Conservation (phyloP, 2,113 vertebrate species). For the Cinclus mexicanus region DNA sequence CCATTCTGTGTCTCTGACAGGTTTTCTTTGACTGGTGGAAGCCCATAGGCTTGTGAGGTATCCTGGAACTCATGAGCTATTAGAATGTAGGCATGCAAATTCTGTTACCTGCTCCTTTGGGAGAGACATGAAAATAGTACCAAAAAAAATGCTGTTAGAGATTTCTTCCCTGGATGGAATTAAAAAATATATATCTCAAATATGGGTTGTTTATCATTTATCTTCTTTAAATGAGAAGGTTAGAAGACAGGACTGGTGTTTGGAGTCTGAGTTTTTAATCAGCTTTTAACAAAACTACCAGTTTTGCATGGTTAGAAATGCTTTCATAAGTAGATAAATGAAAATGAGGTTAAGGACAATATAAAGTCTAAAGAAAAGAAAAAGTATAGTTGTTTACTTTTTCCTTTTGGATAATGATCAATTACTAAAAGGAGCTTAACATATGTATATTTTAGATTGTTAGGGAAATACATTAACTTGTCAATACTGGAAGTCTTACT, state of each 20-base stretch:
- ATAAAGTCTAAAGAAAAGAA: background rate
- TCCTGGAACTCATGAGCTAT: background rate
- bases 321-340: background rate
- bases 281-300: background rate
- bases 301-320: background rate
- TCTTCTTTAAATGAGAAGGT: background rate
- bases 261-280: background rate
- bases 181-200: background rate
- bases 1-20: fast-evolving
- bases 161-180: background rate
- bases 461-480: background rate
- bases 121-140: background rate
- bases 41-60: background rate
- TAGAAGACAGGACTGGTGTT: background rate
- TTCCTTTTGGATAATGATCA: background rate
- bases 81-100: background rate
- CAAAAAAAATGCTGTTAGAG: background rate
- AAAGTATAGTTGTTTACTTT: background rate
- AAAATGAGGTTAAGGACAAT: background rate
- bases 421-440: background rate
- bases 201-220: background rate
- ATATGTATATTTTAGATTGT: background rate
- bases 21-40: background rate
- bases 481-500: background rate
- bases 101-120: background rate